phyloP scores from a whole-genome alignment of 2,113 vertebrate genomes.

The Saguinus imperator region DNA sequence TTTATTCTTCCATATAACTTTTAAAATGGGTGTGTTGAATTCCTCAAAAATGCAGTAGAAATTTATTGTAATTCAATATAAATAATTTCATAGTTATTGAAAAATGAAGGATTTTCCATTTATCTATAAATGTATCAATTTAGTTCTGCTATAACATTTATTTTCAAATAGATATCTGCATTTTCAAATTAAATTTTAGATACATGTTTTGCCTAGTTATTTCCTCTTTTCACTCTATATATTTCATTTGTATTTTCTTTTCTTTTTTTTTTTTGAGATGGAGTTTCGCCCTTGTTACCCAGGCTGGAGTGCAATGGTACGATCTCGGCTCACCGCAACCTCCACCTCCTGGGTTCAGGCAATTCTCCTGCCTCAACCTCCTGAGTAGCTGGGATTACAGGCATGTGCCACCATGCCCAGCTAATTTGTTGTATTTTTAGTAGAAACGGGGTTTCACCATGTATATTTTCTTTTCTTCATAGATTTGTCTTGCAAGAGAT shows the following conservation, averaged over 20 bases:
- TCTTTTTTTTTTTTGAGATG: neutral
- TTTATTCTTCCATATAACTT: neutral
- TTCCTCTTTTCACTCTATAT: neutral
- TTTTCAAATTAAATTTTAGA: neutral
- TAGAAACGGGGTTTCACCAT: too few species aligned
- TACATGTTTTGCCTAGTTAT: neutral
- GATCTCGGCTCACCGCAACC: too few species aligned
- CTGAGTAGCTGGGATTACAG: too few species aligned
- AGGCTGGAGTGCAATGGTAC: too few species aligned
- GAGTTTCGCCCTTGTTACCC: too few species aligned
- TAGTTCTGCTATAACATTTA: neutral
- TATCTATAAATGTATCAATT: neutral
- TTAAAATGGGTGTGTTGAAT: neutral
- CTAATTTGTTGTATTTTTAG: too few species aligned
- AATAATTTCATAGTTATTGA: neutral
- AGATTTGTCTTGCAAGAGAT: neutral
- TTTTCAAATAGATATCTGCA: neutral
- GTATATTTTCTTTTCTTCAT: neutral
- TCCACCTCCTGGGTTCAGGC: too few species aligned
- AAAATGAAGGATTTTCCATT: neutral
- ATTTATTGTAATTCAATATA: neutral
- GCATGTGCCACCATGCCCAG: too few species aligned
- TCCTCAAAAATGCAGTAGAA: neutral
- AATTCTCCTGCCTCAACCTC: too few species aligned
- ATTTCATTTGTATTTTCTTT: neutral